Base-by-base conservation (phyloP, 2,113 vertebrate species). In the Lasiurus cinereus region DNA sequence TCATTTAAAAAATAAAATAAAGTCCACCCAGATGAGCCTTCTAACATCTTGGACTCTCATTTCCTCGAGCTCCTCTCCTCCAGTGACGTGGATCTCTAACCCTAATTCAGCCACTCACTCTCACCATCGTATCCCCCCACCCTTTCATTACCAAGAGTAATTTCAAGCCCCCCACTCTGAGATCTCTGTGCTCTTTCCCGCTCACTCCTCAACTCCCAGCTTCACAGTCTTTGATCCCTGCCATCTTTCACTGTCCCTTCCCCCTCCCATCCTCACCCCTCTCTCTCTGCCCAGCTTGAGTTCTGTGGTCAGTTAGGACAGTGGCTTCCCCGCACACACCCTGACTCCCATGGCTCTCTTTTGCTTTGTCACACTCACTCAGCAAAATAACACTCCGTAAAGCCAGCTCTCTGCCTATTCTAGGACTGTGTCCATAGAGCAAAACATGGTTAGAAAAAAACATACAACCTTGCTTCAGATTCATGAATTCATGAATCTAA, bases 401-500 rank as follows among this genome's bases (percentile, higher is more conserved):
- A 88, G 59, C 52, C 90, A 83, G 4, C 15, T 83, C 39, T 56
- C 88, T 92, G 52, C 59, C 88, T 92, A 14, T 84, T 62, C 66
- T 80, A 11, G 59, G 66, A 36, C n/a, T 87, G 4, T 88, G 82
- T 79, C 74, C 85, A 94, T 27, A 62, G 72, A 90, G 48, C 36
- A 90, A 95, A 92, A 29, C 43, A 66, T 0, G 7, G 27, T 33
- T 59, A 9, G 31, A 80, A 39, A 62, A 69, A 95, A 97, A 92
- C 18, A 83, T 19, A 88, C 6, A 83, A n/a, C 33, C 8, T 21
- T 92, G 54, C 48, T 96, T 84, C 78, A 91, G 67, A 92, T 90
- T 90, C 36, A 56, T 83, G 73, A 93, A 84, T 90, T 94, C 22
- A 64, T 54, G 62, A 94, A 88, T 74, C 80, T 88, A 84, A 83